A percentile compares a stretch with the other conserved stretches of the same genome.
phyloP scores from a whole-genome alignment of 2,888 invertebrate genomes.

The Tuta absoluta region DNA sequence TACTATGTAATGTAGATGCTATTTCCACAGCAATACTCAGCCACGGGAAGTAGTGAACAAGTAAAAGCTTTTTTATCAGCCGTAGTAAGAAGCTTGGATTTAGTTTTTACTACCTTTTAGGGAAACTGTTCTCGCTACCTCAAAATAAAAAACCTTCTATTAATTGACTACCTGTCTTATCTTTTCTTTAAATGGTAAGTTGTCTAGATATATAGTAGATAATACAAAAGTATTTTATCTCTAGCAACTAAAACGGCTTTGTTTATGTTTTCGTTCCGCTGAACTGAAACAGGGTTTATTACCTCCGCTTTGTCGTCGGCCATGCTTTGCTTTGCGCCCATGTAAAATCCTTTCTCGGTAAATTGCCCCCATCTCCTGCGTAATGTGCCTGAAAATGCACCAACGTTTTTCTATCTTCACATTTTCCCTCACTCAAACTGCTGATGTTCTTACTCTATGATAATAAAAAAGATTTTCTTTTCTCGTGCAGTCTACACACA shows the following conservation, averaged over 20 bases:
- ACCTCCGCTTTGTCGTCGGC: conserved; percentile 60
- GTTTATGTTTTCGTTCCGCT: conserved; percentile 59
- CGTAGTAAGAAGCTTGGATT: conserved; percentile 2
- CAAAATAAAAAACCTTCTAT: not conserved
- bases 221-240: not conserved
- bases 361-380: conserved; percentile 56
- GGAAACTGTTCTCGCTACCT: not conserved
- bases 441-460: not conserved
- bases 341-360: conserved; percentile 62
- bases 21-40: not conserved
- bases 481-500: not conserved
- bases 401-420: conserved; percentile 42
- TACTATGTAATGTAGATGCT: not conserved
- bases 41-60: conserved; percentile 17
- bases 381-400: conserved; percentile 55
- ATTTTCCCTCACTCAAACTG: conserved; percentile 36
- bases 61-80: conserved; percentile 21
- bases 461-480: conserved; percentile 3
- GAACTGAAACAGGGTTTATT: conserved; percentile 65
- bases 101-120: not conserved
- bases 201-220: not conserved
- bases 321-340: conserved; percentile 50
- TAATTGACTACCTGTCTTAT: not conserved
- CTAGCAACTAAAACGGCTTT: conserved; percentile 29
- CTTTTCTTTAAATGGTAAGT: not conserved